phyloP scores from a whole-genome alignment of 2,888 invertebrate genomes.

The Cataglyphis albicans region DNA sequence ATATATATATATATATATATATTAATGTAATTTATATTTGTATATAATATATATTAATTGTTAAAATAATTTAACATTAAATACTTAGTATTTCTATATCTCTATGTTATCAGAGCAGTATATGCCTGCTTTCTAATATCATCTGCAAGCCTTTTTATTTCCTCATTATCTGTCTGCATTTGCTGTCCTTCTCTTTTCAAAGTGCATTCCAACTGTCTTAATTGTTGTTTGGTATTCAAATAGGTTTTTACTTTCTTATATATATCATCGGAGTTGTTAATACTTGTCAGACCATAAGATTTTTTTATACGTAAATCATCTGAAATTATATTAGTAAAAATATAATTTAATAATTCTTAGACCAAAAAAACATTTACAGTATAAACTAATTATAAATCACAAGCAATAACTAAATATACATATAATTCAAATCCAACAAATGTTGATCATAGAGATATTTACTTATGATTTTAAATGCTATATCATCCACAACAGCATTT shows the following conservation, averaged over 20 bases:
- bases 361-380: neutral
- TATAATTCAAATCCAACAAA: conserved; percentile 6
- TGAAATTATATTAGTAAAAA: conserved; percentile 75
- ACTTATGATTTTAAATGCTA: conserved; percentile 78
- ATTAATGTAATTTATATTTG: neutral
- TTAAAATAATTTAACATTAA: neutral
- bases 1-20: neutral
- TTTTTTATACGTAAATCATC: conserved; percentile 84
- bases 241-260: conserved; percentile 82
- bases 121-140: conserved; percentile 84
- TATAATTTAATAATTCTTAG: neutral
- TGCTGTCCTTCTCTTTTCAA: conserved; percentile 79
- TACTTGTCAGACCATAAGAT: conserved; percentile 66
- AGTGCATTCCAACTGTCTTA: conserved; percentile 79
- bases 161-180: conserved; percentile 78
- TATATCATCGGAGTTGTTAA: conserved; percentile 75
- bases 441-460: conserved; percentile 66
- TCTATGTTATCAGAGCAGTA: conserved; percentile 78
- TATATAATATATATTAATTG: neutral
- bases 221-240: conserved; percentile 81
- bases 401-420: neutral
- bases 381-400: neutral
- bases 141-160: conserved; percentile 83
- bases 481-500: conserved; percentile 77
- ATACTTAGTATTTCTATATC: neutral